Evolutionary conservation across 2,113 vertebrate species (phyloP).

Genomic region (Micromys minutus): DNA sequence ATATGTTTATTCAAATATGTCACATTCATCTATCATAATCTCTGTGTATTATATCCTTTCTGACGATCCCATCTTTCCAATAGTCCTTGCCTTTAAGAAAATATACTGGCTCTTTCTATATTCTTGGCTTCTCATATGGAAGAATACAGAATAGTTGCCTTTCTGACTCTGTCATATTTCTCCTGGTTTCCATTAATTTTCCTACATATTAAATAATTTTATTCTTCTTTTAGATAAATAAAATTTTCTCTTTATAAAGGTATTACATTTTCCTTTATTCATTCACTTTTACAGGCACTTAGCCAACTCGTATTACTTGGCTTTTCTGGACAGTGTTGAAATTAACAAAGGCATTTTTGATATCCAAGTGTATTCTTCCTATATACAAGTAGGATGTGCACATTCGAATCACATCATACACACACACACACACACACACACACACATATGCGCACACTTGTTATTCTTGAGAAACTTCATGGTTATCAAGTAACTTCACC

Average conservation of each 20-base stretch:
- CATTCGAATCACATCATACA: too few relatives aligned
- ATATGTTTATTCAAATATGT: neutral
- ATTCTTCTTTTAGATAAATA: neutral
- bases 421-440: too few relatives aligned
- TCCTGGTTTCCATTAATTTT: neutral
- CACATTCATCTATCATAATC: neutral
- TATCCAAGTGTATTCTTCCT: too few relatives aligned
- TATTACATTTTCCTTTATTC: too few relatives aligned
- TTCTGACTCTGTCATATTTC: neutral
- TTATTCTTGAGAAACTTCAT: too few relatives aligned
- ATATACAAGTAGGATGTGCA: too few relatives aligned
- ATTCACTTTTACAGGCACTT: too few relatives aligned
- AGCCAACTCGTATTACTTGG: too few relatives aligned
- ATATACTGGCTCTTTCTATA: neutral
- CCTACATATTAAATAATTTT: neutral
- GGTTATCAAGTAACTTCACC: too few relatives aligned
- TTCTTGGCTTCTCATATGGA: neutral
- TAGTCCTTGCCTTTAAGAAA: neutral
- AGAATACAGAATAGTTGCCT: neutral
- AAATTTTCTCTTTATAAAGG: neutral
- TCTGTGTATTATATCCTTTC: neutral
- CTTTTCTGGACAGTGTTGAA: too few relatives aligned
- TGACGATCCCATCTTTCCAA: neutral
- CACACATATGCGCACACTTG: too few relatives aligned
- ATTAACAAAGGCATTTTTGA: too few relatives aligned